phyloP scores from a whole-genome alignment of 2,888 invertebrate genomes.

The Drosophila prolongata region DNA sequence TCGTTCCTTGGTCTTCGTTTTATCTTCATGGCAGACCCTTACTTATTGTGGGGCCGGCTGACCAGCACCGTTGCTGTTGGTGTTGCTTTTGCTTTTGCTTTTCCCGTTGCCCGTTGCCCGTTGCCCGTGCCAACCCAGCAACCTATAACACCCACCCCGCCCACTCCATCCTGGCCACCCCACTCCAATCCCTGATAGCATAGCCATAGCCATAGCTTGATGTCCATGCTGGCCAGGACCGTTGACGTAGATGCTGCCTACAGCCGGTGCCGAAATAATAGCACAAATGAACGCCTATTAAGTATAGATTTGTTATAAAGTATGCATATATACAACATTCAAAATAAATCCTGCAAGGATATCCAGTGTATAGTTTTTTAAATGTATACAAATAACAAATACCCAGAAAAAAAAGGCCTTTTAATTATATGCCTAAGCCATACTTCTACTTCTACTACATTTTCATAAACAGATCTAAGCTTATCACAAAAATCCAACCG shows the following conservation, averaged over 20 bases:
- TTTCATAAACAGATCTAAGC: too few relatives aligned
- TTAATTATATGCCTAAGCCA: too few relatives aligned
- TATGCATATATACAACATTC: too few relatives aligned
- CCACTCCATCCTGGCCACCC: constrained; percentile 1
- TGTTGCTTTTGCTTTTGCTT: constrained; percentile 38
- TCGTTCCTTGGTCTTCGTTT: constrained; percentile 81
- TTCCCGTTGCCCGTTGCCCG: constrained; percentile 10
- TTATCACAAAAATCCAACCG: too few relatives aligned
- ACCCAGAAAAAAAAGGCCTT: too few relatives aligned
- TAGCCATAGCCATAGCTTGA: constrained; percentile 39
- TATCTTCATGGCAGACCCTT: constrained; percentile 80
- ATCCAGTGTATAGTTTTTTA: too few relatives aligned
- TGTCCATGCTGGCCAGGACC: constrained; percentile 40
- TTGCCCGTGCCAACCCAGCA: constrained; percentile 19
- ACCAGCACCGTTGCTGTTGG: constrained; percentile 53
- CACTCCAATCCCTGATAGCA: constrained; percentile 23
- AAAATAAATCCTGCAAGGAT: too few relatives aligned
- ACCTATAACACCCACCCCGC: constrained; percentile 1
- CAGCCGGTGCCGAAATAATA: not conserved
- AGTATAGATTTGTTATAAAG: too few relatives aligned
- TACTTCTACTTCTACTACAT: too few relatives aligned
- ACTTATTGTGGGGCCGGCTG: constrained; percentile 76
- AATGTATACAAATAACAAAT: too few relatives aligned
- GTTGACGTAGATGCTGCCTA: constrained; percentile 39
- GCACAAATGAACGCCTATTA: not conserved